Evolutionary conservation across 1,140 invertebrate species (phyloP).

Genomic region (Sycophaga agraensis): DNA sequence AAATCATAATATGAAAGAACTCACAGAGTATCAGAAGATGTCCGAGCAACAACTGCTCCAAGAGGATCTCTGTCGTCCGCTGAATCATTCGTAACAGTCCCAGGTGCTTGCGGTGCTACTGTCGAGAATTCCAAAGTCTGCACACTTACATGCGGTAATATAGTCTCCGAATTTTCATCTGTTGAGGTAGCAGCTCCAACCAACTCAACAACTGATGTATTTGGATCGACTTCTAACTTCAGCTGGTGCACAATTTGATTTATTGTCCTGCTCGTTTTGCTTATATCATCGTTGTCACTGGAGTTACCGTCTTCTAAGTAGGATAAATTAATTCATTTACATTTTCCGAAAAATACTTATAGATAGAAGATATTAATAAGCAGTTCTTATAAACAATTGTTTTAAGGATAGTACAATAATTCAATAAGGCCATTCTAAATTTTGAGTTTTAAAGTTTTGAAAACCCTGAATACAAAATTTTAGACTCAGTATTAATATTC

Average conservation of each 20-base stretch:
- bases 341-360: too few species aligned
- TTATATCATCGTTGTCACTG: constrained; percentile 23
- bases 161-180: constrained; percentile 49
- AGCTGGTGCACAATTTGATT: constrained; percentile 51
- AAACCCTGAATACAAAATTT: too few species aligned
- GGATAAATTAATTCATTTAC: too few species aligned
- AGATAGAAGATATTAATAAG: too few species aligned
- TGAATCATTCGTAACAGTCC: background rate
- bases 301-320: constrained; percentile 15
- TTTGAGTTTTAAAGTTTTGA: too few species aligned
- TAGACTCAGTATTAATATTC: too few species aligned
- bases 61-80: constrained; percentile 50
- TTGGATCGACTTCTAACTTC: constrained; percentile 50
- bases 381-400: too few species aligned
- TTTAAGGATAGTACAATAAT: too few species aligned
- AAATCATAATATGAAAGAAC: constrained; percentile 13
- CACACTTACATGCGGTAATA: constrained; percentile 49
- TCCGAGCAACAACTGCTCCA: constrained; percentile 44
- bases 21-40: constrained; percentile 42
- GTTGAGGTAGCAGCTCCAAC: constrained; percentile 42
- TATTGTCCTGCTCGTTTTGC: constrained; percentile 42
- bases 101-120: background rate
- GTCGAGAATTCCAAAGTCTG: constrained; percentile 45
- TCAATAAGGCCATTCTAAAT: too few species aligned
- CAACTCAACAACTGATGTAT: constrained; percentile 43